Evolutionary conservation across 1,140 invertebrate species (phyloP), one percentile per base, ranked within the genome.

Genomic region (Drosophila ogumai): DNA sequence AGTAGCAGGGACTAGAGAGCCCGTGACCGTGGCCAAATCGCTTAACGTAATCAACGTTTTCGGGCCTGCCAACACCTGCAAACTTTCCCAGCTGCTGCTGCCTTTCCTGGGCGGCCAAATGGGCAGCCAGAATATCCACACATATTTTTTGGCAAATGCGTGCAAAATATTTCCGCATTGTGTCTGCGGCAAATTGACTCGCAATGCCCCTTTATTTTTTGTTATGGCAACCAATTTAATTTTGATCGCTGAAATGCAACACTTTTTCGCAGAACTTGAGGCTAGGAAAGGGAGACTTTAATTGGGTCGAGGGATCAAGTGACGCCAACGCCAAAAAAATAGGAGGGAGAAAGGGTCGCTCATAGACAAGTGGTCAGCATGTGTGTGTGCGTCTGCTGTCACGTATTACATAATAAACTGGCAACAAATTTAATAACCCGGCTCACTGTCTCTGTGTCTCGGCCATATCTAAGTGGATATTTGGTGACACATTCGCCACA

Each of bases 361-460:
- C 9, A 31, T 4, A 17, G 19, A 10, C 55, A 34, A 46, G 38
- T 56, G 71, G 72, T 46, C 52, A 44, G 46, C 73, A 66, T 43
- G 41, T 65, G 71, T 47, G 43, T 54, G 47, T 67, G 47, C 17
- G 36, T 41, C 64, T 77, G 64, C 65, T 73, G 81, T 90, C 84
- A 88, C 85, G 84, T 88, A 84, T 71, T 78, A 88, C 85, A 88
- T 88, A 88, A 88, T 90, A 88, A 88, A 88, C 84, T 90, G 81
- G 69, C 73, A 74, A 73, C 81, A 90, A 88, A 88, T 88, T 88
- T 88, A 88, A 88, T 88, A 88, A 88, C 67, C 76, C 52, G 49
- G 28, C 50, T 46, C 28, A 52, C 34, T 43, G 44, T 31, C 73
- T 68, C 60, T 67, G 49, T 50, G 52, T 52, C 28, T 55, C 25